Evolutionary conservation across 2,888 invertebrate genomes (phyloP), one percentile per base, ranked within the genome.

Genomic region (Eumacrocentrus americanus): DNA sequence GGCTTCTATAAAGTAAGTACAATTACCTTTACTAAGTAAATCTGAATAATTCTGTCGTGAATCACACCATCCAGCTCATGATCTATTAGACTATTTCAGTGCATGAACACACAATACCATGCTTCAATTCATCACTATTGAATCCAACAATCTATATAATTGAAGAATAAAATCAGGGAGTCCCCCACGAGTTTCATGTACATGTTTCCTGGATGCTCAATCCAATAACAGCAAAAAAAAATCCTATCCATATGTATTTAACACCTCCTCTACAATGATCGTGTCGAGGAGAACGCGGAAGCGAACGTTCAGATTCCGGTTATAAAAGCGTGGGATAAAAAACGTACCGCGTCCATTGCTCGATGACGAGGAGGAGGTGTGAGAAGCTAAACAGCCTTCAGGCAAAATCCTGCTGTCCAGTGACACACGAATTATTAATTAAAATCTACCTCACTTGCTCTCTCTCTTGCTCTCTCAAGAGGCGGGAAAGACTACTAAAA

Each of bases 201-300:
- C 5, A 42, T 35, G 14, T 58, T 51, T 51, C 48, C 51, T 51
- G 29, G 38, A 69, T 71, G 70, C 70, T 71, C 67, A 68, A 12
- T 71, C 37, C 14, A 40, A 53, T 55, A 51, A 54, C n/a, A n/a
- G n/a, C n/a, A 55, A 57, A 57, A 58, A 60, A 56, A 58, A 60
- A 53, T 18, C 57, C 47, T 54, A 64, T 64, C 56, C 46, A 62
- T 59, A 59, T 62, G 47, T 70, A 72, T 70, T 68, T 66, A 66
- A 66, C 67, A 61, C 59, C 23, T n/a, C 22, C 23, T 65, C 65
- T 59, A 70, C 69, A 73, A 72, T 72, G 66, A 59, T 65, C 63
- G 66, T 69, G 67, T n/a, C n/a, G 69, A 70, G 67, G 70, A 64
- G 67, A 75, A 75, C 67, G 71, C 75, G 76, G 75, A 76, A 75